Evolutionary conservation across 2,113 vertebrate genomes (phyloP).

Genomic region (Phaetusa simplex): DNA sequence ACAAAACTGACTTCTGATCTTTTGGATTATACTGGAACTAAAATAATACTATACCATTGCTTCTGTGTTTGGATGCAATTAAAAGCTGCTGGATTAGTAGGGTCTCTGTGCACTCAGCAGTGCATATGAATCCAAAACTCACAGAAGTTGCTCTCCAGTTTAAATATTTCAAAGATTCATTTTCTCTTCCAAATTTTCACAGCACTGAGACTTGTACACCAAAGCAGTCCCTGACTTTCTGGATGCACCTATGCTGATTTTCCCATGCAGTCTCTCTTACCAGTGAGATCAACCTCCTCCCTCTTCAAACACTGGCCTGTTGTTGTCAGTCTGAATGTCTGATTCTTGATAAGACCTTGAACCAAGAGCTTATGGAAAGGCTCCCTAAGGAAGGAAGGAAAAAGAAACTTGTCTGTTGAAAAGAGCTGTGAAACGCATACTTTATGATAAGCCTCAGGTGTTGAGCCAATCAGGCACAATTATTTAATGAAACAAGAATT

Average conservation of each 20-base stretch:
- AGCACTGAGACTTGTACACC: background rate
- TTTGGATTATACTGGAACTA: background rate
- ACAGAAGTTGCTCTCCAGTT: background rate
- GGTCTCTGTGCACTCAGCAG: background rate
- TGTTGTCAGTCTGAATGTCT: slow-evolving; percentile 83
- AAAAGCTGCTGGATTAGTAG: background rate
- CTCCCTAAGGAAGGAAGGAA: slow-evolving; percentile 77
- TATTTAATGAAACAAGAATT: slow-evolving; percentile 26
- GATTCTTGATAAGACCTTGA: slow-evolving; percentile 95
- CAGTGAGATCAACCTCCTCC: slow-evolving; percentile 88
- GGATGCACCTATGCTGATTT: background rate
- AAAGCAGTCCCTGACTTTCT: background rate
- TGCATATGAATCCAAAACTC: background rate
- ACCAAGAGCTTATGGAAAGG: slow-evolving; percentile 93
- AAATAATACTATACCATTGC: background rate
- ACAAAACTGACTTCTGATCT: background rate
- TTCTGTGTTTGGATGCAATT: background rate
- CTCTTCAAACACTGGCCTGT: slow-evolving; percentile 86
- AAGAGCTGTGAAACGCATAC: background rate
- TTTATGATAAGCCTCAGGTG: background rate
- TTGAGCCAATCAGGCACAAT: background rate
- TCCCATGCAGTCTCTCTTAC: slow-evolving; percentile 68
- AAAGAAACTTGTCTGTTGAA: background rate
- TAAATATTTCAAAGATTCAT: background rate
- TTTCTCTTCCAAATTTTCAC: background rate